Evolutionary conservation across 2,113 vertebrate species (phyloP), one percentile per base, ranked within the genome.

Genomic region (Oreochromis tanganicae): DNA sequence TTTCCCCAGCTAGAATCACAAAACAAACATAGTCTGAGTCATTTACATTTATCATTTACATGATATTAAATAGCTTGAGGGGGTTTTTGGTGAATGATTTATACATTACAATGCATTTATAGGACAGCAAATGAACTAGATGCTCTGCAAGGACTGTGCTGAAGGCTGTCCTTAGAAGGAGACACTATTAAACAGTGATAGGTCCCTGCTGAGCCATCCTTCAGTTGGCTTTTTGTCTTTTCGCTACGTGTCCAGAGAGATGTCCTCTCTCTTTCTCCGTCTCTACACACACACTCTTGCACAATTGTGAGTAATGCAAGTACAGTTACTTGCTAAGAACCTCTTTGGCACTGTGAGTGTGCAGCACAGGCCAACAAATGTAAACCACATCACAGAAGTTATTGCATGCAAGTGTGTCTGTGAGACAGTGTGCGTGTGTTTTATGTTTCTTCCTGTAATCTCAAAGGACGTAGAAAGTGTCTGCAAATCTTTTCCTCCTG

Each of bases 401-500:
- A 50, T 41, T 80, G 80, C 17, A 38, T 82, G 79, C 21, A 27
- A 55, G 85, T 41, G 86, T 80, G 80, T 78, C 81, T 71, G 50
- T 57, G 78, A 68, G 48, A 63, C 38, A 24, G 52, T 27, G 11
- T 21, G 79, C 55, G 46, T 52, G 79, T 84, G 46, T 81, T 75
- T 87, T 86, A 71, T 82, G 24, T 80, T 82, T 52, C 87, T 71
- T 80, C 29, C 56, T 54, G 29, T 89, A 68, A 82, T 89, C 84
- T 80, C 85, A 43, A 36, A 32, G 36, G 88, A 92, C 81, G 59
- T 73, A 86, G 66, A 81, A 13, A 87, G 80, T 78, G 78, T 48
- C 50, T 63, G 83, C 88, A 89, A 92, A 95, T 92, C 91, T 86
- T 71, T 54, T 73, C 87, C 85, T 83, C 78, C 82, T 85, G 91